These are phyloP conservation scores for Aphodius sticticus DNA, from an alignment of 2,888 invertebrate genomes.

Conservation along the genomic window DNA sequence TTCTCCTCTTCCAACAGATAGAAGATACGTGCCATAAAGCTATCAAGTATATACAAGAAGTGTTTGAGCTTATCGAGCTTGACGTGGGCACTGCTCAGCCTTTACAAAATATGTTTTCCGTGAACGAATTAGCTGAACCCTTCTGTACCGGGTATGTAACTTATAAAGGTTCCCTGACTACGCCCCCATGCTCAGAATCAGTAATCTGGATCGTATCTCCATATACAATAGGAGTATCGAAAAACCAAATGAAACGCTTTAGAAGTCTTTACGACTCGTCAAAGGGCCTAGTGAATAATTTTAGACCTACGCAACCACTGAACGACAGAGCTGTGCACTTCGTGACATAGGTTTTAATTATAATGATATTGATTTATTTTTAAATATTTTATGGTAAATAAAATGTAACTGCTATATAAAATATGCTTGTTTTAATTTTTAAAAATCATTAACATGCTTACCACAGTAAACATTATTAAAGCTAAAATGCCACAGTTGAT, in stretches of 20 bases:
- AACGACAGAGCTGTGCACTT: slow-evolving; percentile 42
- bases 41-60: slow-evolving; percentile 33
- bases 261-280: slow-evolving; percentile 36
- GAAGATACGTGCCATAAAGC: slow-evolving; percentile 32
- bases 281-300: slow-evolving; percentile 42
- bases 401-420: not conserved
- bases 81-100: slow-evolving; percentile 33
- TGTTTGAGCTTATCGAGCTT: slow-evolving; percentile 32
- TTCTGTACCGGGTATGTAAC: slow-evolving; percentile 56
- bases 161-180: slow-evolving; percentile 77
- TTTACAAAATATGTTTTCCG: slow-evolving; percentile 36
- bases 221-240: slow-evolving; percentile 72
- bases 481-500: too few relatives aligned
- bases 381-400: not conserved
- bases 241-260: slow-evolving; percentile 61
- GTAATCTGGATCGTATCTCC: slow-evolving; percentile 80
- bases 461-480: too few relatives aligned
- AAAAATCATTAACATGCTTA: too few relatives aligned
- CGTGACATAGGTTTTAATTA: slow-evolving; percentile 25
- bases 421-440: not conserved
- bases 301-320: slow-evolving; percentile 41
- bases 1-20: slow-evolving; percentile 17
- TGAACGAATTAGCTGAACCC: slow-evolving; percentile 37
- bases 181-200: slow-evolving; percentile 78
- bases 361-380: not conserved